These are phyloP conservation scores for Drosophila eugracilis DNA, from an alignment of 1,140 invertebrate genomes.

Conservation along the genomic window DNA sequence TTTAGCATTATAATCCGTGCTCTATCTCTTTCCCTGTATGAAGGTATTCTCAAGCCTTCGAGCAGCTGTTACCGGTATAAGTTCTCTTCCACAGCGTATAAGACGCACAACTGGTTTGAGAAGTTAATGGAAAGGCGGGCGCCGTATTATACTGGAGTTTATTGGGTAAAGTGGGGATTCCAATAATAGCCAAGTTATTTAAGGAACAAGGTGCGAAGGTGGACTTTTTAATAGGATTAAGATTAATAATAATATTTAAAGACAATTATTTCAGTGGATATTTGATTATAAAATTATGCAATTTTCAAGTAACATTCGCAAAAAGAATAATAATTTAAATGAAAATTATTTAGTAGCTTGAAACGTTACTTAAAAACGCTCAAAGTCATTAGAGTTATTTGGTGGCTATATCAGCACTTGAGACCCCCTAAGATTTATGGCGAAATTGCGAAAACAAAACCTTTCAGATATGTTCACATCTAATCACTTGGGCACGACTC, in stretches of 20 bases:
- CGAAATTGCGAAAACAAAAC: conserved; percentile 30
- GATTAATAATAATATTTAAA: too few species aligned
- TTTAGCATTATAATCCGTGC: conserved; percentile 52
- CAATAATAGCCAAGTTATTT: conserved; percentile 5
- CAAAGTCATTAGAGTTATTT: conserved; percentile 34
- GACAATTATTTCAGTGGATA: background rate
- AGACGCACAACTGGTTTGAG: conserved; percentile 29
- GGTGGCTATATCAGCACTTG: conserved; percentile 29
- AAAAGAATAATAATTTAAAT: too few species aligned
- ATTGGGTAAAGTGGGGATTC: background rate
- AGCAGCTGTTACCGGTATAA: background rate
- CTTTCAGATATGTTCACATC: conserved; percentile 20
- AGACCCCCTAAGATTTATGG: conserved; percentile 24
- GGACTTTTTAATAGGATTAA: too few species aligned
- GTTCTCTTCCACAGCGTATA: conserved; percentile 38
- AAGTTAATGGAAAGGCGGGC: background rate
- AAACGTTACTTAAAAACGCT: background rate
- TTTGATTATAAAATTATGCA: background rate
- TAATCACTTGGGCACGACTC: conserved; percentile 43
- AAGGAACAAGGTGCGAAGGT: too few species aligned
- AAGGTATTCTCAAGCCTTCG: conserved; percentile 15
- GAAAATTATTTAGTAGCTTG: background rate
- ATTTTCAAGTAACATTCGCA: background rate
- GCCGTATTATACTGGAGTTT: background rate
- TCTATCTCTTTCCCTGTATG: conserved; percentile 9